Evolutionary conservation across 2,888 invertebrate genomes (phyloP).

Genomic region (Plebejus anna): DNA sequence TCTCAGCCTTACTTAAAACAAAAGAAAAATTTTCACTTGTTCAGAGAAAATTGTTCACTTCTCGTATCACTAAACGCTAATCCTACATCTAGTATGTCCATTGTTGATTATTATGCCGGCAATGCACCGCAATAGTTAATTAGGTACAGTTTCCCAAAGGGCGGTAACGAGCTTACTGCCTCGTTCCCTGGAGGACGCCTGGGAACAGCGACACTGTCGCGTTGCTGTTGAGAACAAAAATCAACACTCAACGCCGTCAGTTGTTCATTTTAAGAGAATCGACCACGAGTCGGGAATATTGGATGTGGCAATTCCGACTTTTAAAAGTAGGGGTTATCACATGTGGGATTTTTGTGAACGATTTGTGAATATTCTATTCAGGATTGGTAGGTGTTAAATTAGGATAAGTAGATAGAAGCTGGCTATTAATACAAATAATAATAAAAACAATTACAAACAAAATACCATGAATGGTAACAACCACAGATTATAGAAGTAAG

Average conservation of each 20-base stretch:
- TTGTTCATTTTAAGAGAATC: conserved; percentile 56
- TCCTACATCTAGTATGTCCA: not conserved
- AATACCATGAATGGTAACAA: too few species aligned
- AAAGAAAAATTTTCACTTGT: too few species aligned
- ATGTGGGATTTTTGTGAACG: not conserved
- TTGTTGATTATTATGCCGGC: not conserved
- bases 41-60: too few species aligned
- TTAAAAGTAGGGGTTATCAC: not conserved
- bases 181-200: conserved; percentile 57
- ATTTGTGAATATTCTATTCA: not conserved
- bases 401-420: not conserved
- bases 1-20: too few species aligned
- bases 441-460: too few species aligned
- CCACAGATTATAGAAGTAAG: too few species aligned
- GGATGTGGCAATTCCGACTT: conserved; percentile 42
- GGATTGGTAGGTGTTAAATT: not conserved
- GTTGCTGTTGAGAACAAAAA: conserved; percentile 69
- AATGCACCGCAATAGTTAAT: conserved; percentile 37
- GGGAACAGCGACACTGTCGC: conserved; percentile 58
- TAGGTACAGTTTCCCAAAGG: conserved; percentile 42
- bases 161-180: conserved; percentile 63
- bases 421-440: not conserved
- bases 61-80: too few species aligned
- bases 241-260: conserved; percentile 63
- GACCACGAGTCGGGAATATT: conserved; percentile 28